These are phyloP conservation scores for Rhopalosiphum maidis DNA, from an alignment of 1,140 invertebrate species.

Conservation along the genomic window DNA sequence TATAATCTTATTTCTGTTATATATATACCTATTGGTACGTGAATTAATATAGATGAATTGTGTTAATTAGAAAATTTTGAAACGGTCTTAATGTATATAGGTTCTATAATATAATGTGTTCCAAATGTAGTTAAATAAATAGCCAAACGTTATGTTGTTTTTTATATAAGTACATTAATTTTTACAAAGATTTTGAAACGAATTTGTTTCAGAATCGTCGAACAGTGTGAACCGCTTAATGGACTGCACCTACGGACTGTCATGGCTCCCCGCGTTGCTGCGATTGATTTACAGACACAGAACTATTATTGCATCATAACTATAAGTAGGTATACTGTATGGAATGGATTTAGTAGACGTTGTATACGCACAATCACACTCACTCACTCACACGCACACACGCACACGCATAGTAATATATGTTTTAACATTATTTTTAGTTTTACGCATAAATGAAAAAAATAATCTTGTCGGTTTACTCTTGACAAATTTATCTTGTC, in stretches of 20 bases:
- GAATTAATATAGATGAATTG: background rate
- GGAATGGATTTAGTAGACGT: background rate
- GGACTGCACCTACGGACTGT: background rate
- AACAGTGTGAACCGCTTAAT: conserved; percentile 10
- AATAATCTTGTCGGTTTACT: background rate
- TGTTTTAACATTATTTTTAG: background rate
- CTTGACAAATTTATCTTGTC: background rate
- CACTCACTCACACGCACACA: background rate
- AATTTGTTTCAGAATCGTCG: background rate
- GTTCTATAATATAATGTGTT: background rate
- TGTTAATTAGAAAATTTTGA: background rate
- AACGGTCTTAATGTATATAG: background rate
- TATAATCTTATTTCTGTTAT: background rate
- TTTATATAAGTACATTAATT: background rate
- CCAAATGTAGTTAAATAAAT: background rate
- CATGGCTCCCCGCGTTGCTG: background rate
- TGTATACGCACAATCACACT: background rate
- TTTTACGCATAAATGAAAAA: background rate
- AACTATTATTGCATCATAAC: background rate
- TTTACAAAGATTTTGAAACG: background rate
- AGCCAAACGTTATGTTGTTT: background rate
- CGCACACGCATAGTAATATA: background rate
- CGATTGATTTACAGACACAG: conserved; percentile 1
- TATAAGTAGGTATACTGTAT: background rate
- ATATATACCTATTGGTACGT: background rate